Evolutionary conservation across 2,113 vertebrate species (phyloP).

Genomic region (Pyxicephalus adspersus): DNA sequence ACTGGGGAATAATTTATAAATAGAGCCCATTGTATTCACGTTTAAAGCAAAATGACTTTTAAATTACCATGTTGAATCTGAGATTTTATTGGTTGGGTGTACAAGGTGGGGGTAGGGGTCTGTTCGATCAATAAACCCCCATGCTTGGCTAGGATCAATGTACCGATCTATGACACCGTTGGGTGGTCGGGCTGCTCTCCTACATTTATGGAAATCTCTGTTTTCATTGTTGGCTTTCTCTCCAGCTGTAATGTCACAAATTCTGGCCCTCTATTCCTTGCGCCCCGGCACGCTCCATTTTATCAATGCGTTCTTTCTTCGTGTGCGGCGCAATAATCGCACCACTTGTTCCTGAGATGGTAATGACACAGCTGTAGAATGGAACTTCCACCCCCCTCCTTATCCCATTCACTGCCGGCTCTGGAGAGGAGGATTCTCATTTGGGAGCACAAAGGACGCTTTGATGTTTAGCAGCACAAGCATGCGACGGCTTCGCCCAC

Average conservation of each 20-base stretch:
- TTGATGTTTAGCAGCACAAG: constrained; percentile 6
- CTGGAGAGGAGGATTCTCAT: neutral
- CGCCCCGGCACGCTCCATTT: neutral
- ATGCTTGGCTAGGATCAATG: too few relatives aligned
- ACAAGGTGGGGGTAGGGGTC: too few relatives aligned
- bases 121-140: too few relatives aligned
- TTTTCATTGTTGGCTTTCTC: neutral
- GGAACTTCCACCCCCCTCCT: neutral
- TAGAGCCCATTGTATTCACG: too few relatives aligned
- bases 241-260: constrained; percentile 9
- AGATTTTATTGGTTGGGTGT: too few relatives aligned
- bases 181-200: too few relatives aligned
- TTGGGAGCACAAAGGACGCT: constrained; percentile 25
- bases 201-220: too few relatives aligned
- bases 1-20: too few relatives aligned
- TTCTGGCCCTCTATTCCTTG: neutral
- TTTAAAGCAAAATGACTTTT: too few relatives aligned
- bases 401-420: neutral
- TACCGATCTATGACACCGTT: too few relatives aligned
- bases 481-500: constrained; percentile 28
- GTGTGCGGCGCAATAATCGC: constrained; percentile 57
- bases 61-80: too few relatives aligned
- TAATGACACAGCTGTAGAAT: constrained; percentile 63
- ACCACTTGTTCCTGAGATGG: constrained; percentile 59
- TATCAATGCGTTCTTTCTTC: constrained; percentile 38